Base-by-base conservation (phyloP, 2,113 vertebrate species). In the Ophthalmotilapia sp. region DNA sequence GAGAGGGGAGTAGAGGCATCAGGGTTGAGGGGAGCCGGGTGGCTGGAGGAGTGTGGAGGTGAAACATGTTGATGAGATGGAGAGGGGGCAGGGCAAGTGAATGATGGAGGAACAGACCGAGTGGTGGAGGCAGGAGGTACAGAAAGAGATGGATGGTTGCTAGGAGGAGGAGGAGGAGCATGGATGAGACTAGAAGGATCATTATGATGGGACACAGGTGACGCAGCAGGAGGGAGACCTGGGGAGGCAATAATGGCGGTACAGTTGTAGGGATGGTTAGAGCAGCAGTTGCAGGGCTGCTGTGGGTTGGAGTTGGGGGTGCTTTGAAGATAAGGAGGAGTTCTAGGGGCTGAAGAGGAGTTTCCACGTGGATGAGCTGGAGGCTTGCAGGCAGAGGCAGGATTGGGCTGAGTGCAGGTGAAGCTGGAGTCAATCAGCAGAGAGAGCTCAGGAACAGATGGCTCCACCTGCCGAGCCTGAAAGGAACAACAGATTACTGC, bases 361-460 rank as follows among this genome's bases (percentile, higher is more conserved):
- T 86, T 83, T 84, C 58, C 19, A 8, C 23, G 1, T 10, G 84
- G 83, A 54, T 87, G 70, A 47, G 79, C 60, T 6, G 85, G 60
- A 65, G 62, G 33, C 54, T 15, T 80, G 79, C 56, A 82, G 85
- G 82, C 8, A n/a, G 96, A 91, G 89, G 79, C 87, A 21, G 90
- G 5, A 49, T 91, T 70, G 38, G 90, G 93, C 40, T 84, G 88
- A 89, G 45, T 90, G 81, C 86, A 87, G n/a, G 53, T 9, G 80
- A 93, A 94, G 88, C 90, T 92, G 89, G 79, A n/a, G 84, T 99
- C 97, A 68, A 98, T 96, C 83, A 99, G 95, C 88, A 99, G 94
- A 1, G 99, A 99, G n/a, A 99, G 97, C 87, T 99, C 99, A 2
- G 99, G 99, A 82, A 99, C 98, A 4, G 96, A 97, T 19, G 99